phyloP scores from a whole-genome alignment of 2,113 vertebrate genomes.

The Phalacrocorax brasilianus region DNA sequence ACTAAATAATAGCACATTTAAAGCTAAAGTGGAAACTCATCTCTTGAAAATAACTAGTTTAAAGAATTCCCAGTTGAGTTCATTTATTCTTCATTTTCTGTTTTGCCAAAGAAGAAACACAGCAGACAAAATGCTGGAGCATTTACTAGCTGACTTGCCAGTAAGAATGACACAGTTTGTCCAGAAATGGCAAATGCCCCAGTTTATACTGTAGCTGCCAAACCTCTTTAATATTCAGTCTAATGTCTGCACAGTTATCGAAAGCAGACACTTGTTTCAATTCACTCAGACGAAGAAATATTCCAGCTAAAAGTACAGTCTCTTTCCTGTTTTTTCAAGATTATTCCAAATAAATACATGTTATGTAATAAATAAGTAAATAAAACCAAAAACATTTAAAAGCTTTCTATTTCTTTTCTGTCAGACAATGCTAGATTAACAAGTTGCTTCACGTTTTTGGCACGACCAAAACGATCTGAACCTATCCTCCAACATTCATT shows the following conservation, averaged over 20 bases:
- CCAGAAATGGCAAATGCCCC: conserved; percentile 14
- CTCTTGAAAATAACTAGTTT: conserved; percentile 11
- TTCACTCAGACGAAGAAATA: conserved; percentile 7
- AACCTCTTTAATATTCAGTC: conserved; percentile 57
- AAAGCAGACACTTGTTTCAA: conserved; percentile 48
- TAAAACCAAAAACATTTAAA: rapidly evolving
- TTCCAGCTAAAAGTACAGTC: conserved; percentile 3
- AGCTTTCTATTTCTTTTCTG: neutral
- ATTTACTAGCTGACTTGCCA: conserved; percentile 29
- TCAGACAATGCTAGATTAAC: neutral
- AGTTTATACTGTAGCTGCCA: conserved; percentile 34
- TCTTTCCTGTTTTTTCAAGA: neutral
- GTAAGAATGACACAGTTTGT: conserved; percentile 30
- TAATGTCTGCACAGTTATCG: conserved; percentile 37
- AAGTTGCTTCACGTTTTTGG: neutral
- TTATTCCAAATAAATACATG: neutral
- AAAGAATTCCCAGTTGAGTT: conserved; percentile 14
- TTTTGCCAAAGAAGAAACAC: neutral
- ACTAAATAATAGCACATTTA: conserved; percentile 22
- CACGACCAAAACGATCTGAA: neutral
- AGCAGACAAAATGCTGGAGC: neutral
- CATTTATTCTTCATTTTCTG: neutral
- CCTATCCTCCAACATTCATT: neutral
- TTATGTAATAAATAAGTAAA: neutral
- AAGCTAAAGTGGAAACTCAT: conserved; percentile 30